Evolutionary conservation across 2,797 vertebrate genomes (phyloP).

Genomic region (Falco rusticolus): DNA sequence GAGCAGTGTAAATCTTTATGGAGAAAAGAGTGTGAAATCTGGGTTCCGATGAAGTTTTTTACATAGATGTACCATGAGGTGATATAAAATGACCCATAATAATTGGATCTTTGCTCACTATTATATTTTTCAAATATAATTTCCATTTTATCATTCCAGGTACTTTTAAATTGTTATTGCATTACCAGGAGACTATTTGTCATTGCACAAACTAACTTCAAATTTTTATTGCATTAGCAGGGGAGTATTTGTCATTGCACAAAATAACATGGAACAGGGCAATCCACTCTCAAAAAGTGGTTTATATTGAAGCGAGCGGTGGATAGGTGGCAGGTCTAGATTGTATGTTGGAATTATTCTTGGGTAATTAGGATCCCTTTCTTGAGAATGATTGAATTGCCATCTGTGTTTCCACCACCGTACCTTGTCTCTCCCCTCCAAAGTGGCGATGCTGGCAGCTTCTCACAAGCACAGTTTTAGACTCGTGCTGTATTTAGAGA

Average conservation of each 20-base stretch:
- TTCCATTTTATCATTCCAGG: conserved; percentile 8
- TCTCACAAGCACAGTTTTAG: neutral
- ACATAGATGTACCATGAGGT: neutral
- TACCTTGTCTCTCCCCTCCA: neutral
- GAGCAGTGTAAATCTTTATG: neutral
- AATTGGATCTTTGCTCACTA: neutral
- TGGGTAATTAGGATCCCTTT: neutral
- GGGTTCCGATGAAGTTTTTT: neutral
- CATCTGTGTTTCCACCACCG: neutral
- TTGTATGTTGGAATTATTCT: neutral
- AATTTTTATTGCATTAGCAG: conserved; percentile 33
- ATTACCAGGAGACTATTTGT: conserved; percentile 12
- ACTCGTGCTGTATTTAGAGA: neutral
- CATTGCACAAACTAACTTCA: conserved; percentile 21
- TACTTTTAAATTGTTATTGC: conserved; percentile 18
- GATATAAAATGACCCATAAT: neutral
- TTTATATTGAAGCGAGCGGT: neutral
- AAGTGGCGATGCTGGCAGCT: neutral
- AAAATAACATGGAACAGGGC: neutral
- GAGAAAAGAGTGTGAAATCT: neutral
- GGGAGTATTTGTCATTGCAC: neutral
- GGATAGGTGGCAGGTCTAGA: neutral
- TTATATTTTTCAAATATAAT: conserved; percentile 6
- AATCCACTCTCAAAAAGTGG: neutral
- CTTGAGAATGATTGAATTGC: conserved; percentile 31